Conservation (phyloP, 2,797 vertebrate species). For the Eremophila alpestris region DNA sequence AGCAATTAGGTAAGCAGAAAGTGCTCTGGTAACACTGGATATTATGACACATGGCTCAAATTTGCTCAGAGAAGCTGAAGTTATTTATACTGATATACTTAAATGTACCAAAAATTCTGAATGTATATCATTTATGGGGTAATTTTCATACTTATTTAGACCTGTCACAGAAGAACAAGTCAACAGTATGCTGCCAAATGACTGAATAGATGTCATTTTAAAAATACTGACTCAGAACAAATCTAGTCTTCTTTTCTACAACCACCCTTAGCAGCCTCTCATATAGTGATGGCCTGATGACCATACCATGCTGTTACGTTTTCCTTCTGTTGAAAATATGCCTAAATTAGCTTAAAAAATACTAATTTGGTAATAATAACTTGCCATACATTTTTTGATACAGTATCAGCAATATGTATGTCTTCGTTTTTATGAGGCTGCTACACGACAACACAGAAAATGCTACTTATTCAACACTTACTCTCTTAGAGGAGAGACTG, state of each 20-base stretch:
- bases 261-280: not conserved
- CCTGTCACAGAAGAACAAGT: not conserved
- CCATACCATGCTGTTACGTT: not conserved
- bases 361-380: not conserved
- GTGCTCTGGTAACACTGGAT: not conserved
- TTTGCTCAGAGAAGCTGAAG: not conserved
- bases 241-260: not conserved
- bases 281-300: not conserved
- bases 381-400: not conserved
- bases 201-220: not conserved
- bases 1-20: constrained; percentile 24
- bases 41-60: not conserved
- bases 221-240: not conserved
- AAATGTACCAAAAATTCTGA: not conserved
- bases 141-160: not conserved
- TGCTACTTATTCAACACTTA: not conserved
- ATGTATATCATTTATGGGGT: not conserved
- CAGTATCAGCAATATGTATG: not conserved
- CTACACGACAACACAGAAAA: not conserved
- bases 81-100: not conserved
- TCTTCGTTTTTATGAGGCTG: not conserved
- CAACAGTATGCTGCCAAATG: not conserved
- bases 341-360: not conserved
- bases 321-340: not conserved
- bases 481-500: not conserved